Conservation (phyloP, 2,113 vertebrate species). For the Brachirus orientalis region DNA sequence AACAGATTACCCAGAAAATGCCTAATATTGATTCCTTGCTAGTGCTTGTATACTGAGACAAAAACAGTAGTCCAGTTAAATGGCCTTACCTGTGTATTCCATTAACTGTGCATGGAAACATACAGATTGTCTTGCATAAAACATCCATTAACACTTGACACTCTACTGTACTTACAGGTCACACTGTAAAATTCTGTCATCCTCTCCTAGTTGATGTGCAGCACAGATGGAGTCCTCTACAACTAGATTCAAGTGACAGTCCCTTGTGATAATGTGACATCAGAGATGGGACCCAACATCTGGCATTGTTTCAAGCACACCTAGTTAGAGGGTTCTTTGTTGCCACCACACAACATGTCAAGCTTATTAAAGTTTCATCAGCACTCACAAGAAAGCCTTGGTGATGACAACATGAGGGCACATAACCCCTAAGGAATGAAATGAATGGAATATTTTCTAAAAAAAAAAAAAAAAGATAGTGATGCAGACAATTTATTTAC, state of each 20-base stretch:
- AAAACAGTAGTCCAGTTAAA: too few species aligned
- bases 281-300: slow-evolving; percentile 57
- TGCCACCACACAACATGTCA: slow-evolving; percentile 47
- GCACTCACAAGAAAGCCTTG: slow-evolving; percentile 37
- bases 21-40: too few species aligned
- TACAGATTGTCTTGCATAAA: background rate
- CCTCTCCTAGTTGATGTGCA: background rate
- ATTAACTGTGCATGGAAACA: too few species aligned
- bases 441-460: slow-evolving; percentile 47
- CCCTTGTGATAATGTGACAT: slow-evolving; percentile 43
- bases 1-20: too few species aligned
- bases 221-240: slow-evolving; percentile 44
- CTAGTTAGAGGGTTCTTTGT: slow-evolving; percentile 57
- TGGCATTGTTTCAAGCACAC: slow-evolving; percentile 55
- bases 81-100: too few species aligned
- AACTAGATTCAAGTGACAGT: slow-evolving; percentile 43
- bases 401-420: slow-evolving; percentile 47
- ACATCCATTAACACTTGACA: slow-evolving; percentile 37
- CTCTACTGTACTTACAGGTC: slow-evolving; percentile 19
- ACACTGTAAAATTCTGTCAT: slow-evolving; percentile 36
- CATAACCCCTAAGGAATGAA: slow-evolving; percentile 34
- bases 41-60: too few species aligned
- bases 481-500: slow-evolving; percentile 48
- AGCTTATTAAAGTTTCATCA: slow-evolving; percentile 69
- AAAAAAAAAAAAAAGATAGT: slow-evolving; percentile 36